These are phyloP conservation scores for Heterotis niloticus DNA, from an alignment of 2,113 vertebrate genomes.

Conservation along the genomic window DNA sequence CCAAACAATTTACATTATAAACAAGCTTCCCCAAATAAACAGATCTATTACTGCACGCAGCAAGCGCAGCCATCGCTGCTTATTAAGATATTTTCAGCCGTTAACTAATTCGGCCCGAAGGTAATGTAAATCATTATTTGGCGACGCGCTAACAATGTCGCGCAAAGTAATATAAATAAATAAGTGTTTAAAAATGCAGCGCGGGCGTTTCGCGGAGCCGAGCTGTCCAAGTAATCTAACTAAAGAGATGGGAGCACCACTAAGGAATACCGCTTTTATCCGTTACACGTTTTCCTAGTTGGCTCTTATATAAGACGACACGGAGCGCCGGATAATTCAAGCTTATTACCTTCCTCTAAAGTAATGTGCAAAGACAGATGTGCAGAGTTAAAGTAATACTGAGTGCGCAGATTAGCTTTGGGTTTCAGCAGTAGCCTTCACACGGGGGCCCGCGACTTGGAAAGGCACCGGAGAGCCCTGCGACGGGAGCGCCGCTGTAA, in stretches of 20 bases:
- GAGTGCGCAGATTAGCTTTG: constrained; percentile 41
- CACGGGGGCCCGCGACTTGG: constrained; percentile 33
- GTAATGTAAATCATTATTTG: constrained; percentile 11
- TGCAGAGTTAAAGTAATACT: constrained; percentile 42
- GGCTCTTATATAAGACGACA: constrained; percentile 29
- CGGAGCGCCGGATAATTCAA: constrained; percentile 29
- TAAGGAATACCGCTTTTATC: constrained; percentile 24
- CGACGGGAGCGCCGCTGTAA: constrained; percentile 33
- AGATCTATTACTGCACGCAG: constrained; percentile 42
- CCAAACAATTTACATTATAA: constrained; percentile 47
- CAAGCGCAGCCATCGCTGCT: constrained; percentile 33
- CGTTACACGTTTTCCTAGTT: constrained; percentile 19
- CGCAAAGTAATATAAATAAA: neutral
- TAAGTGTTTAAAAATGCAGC: neutral
- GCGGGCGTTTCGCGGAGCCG: neutral
- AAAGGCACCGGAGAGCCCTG: constrained; percentile 35
- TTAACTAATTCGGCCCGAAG: constrained; percentile 19
- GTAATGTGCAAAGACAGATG: constrained; percentile 40
- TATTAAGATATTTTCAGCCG: constrained; percentile 36
- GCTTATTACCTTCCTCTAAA: constrained; percentile 36
- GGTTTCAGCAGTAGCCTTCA: constrained; percentile 40
- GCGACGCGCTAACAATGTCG: constrained; percentile 7
- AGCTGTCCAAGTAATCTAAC: constrained; percentile 19
- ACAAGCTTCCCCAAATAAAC: constrained; percentile 43
- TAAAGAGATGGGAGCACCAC: neutral